A percentile compares a stretch with the other conserved stretches of the same genome.
phyloP scores from a whole-genome alignment of 2,797 vertebrate genomes.

The Octomys mimax region DNA sequence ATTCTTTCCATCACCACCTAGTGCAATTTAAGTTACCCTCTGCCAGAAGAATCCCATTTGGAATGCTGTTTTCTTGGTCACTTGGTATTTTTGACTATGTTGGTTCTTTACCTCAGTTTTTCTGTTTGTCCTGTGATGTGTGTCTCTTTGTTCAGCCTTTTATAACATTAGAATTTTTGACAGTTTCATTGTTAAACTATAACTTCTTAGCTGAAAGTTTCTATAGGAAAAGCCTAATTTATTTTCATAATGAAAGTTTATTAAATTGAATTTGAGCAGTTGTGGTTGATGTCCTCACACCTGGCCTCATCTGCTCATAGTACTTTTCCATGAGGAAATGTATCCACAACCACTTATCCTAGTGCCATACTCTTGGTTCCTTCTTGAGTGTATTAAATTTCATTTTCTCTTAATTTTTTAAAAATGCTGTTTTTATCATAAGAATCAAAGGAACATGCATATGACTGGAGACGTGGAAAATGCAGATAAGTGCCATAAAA shows the following conservation, averaged over 20 bases:
- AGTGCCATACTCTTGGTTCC: not conserved
- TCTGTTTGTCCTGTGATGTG: not conserved
- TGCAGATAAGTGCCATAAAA: slow-evolving; percentile 39
- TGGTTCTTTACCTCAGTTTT: not conserved
- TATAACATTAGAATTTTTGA: slow-evolving; percentile 19
- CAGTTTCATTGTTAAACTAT: slow-evolving; percentile 34
- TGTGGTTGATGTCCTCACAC: not conserved
- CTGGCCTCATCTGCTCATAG: not conserved
- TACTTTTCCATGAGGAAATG: slow-evolving; percentile 51
- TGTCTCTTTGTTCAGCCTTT: not conserved
- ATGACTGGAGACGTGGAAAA: slow-evolving; percentile 29
- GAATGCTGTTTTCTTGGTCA: slow-evolving; percentile 41
- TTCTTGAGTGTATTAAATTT: slow-evolving; percentile 13
- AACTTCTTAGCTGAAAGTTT: slow-evolving; percentile 53
- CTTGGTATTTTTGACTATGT: slow-evolving; percentile 20
- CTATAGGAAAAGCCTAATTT: slow-evolving; percentile 34
- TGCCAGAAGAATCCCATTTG: not conserved
- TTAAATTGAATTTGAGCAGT: slow-evolving; percentile 36
- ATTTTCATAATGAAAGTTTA: slow-evolving; percentile 53
- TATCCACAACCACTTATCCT: not conserved
- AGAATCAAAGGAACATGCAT: slow-evolving; percentile 42
- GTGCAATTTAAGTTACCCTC: slow-evolving; percentile 19
- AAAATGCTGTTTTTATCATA: slow-evolving; percentile 27
- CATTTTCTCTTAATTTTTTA: slow-evolving; percentile 42
- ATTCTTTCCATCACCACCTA: slow-evolving; percentile 64